Evolutionary conservation across 2,888 invertebrate genomes (phyloP), one percentile per base, ranked within the genome.

Genomic region (Netelia melanura): DNA sequence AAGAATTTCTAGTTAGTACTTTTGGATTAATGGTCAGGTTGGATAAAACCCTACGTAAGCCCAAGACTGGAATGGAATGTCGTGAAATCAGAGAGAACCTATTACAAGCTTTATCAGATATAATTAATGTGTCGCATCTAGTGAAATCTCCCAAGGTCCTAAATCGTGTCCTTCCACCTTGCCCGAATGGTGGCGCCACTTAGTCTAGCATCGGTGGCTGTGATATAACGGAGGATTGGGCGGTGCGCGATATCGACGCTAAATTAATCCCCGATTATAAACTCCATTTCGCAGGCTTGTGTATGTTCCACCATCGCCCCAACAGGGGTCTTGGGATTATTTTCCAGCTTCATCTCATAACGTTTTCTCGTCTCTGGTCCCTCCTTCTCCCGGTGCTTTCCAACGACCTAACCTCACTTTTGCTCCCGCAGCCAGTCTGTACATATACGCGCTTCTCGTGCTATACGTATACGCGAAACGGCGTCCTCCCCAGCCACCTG

Each of bases 231-330:
- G 2, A 44, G 65, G 64, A 23, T 80, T 48, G 74, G 54, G 44
- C 62, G 48, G 74, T 6, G 62, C 43, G 81, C 78, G 86, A 84
- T 87, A 87, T 85, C 86, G 86, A 75, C 78, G 82, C 77, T 71
- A 76, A 86, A 87, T 87, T 87, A 87, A 87, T 87, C 86, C 84
- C 67, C 84, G 83, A 87, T 87, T 87, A 87, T 87, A 68, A 86
- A 83, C 80, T 76, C 64, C 43, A 62, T 52, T 86, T n/a, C 25
- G 17, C 48, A 72, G 54, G 71, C 44, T 74, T 62, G 67, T 64
- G 21, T 23, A 54, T 38, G 65, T 64, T 58, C 3, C 62, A 11
- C 64, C 71, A 23, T 64, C 70, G 21, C 75, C 52, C 30, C 38
- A 38, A 38, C 38, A 3, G 38, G 54, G 68, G 52, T 76, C 75